These are phyloP conservation scores for Scaptomyza cyrtandrae DNA, from an alignment of 2,888 invertebrate genomes.

Conservation along the genomic window DNA sequence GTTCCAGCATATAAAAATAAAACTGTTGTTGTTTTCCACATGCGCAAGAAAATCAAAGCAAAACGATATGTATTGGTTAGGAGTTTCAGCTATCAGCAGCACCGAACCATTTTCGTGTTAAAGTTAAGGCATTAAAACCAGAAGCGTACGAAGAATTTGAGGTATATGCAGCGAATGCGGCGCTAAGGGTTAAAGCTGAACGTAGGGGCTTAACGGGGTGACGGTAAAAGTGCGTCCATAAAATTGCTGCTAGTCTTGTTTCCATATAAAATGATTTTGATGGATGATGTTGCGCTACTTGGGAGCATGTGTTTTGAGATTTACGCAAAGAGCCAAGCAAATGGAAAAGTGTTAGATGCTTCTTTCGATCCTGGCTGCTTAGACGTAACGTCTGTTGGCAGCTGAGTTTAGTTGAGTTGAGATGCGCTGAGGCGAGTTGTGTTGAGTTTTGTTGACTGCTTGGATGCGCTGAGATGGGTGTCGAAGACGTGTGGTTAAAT, in stretches of 20 bases:
- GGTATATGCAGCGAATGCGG: constrained; percentile 46
- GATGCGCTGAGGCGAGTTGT: constrained; percentile 27
- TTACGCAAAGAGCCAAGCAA: constrained; percentile 60
- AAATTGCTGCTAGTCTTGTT: constrained; percentile 69
- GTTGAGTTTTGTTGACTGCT: constrained; percentile 51
- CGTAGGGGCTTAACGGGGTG: background rate
- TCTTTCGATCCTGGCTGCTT: constrained; percentile 20
- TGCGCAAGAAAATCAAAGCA: constrained; percentile 56
- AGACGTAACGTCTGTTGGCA: constrained; percentile 40
- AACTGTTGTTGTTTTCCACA: constrained; percentile 22
- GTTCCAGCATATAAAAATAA: constrained; percentile 47
- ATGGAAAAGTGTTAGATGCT: constrained; percentile 37
- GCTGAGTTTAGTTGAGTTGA: constrained; percentile 34
- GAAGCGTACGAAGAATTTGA: constrained; percentile 17
- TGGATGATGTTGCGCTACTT: constrained; percentile 78
- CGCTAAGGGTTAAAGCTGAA: constrained; percentile 61
- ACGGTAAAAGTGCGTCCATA: constrained; percentile 55
- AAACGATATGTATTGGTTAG: constrained; percentile 38
- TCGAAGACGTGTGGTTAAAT: constrained; percentile 64
- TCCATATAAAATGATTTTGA: constrained; percentile 80
- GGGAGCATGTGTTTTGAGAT: constrained; percentile 76
- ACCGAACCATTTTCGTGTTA: constrained; percentile 46
- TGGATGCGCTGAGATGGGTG: constrained; percentile 70
- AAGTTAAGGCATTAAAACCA: constrained; percentile 64
- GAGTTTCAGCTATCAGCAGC: constrained; percentile 23